Evolutionary conservation across 1,140 invertebrate species (phyloP).

Genomic region (Chironomus striatipennis): DNA sequence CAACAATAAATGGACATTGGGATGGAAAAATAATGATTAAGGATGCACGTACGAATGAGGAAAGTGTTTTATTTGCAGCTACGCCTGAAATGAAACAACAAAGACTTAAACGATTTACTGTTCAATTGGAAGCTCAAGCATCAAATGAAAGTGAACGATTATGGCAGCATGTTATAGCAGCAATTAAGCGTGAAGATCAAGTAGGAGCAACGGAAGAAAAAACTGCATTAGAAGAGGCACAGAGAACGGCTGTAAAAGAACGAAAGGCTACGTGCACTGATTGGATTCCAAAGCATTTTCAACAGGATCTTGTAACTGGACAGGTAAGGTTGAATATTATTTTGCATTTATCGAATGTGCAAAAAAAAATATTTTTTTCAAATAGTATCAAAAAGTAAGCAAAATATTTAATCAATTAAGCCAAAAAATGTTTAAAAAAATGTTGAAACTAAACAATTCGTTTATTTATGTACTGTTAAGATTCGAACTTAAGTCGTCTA

Average conservation of each 20-base stretch:
- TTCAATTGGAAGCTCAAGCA: conserved; percentile 66
- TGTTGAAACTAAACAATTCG: no score
- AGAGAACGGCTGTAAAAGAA: conserved; percentile 51
- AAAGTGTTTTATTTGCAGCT: conserved; percentile 65
- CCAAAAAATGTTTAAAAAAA: no score
- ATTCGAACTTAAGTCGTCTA: no score
- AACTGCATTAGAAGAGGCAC: conserved; percentile 76
- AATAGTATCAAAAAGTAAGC: no score
- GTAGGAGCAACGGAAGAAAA: conserved; percentile 81
- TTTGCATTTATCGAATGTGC: conserved; percentile 23
- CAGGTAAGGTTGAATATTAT: conserved; percentile 28
- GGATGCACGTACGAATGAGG: conserved; percentile 66
- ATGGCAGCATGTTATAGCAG: conserved; percentile 75
- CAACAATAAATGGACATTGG: conserved; percentile 83
- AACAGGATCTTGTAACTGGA: conserved; percentile 47
- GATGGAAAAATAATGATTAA: conserved; percentile 77
- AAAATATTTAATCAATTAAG: no score
- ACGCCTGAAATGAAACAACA: conserved; percentile 55
- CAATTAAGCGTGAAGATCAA: conserved; percentile 72
- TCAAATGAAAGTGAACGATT: conserved; percentile 78
- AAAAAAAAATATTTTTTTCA: no score
- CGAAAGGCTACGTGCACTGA: conserved; percentile 51
- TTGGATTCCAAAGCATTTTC: conserved; percentile 64
- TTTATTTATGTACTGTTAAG: no score
- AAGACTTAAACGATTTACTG: conserved; percentile 67